Conservation (phyloP, 2,797 vertebrate species). For the Oophaga sylvatica region DNA sequence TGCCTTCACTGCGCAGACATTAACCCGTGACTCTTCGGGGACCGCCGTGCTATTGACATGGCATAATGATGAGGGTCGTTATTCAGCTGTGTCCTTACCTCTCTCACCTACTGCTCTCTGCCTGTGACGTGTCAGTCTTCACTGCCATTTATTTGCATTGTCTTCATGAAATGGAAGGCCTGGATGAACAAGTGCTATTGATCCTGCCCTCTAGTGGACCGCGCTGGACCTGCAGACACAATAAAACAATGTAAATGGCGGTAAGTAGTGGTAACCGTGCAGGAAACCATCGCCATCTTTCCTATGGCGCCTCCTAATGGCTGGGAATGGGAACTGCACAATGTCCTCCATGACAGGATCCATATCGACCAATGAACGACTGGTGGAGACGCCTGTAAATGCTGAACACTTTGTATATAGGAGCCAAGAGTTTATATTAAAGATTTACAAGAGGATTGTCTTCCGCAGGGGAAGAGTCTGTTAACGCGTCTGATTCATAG, state of each 20-base stretch:
- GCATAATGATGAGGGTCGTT: no score
- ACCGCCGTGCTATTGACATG: no score
- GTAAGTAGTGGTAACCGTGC: background rate
- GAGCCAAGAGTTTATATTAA: background rate
- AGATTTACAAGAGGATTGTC: background rate
- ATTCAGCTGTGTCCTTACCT: no score
- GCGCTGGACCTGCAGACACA: no score
- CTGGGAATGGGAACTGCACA: background rate
- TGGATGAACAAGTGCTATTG: background rate
- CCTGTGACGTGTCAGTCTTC: background rate
- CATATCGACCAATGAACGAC: background rate
- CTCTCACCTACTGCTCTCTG: no score
- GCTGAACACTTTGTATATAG: constrained; percentile 14
- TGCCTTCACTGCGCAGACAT: no score
- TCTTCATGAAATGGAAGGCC: background rate
- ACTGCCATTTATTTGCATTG: background rate
- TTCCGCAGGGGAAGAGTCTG: background rate
- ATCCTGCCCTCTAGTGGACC: background rate
- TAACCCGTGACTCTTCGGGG: no score
- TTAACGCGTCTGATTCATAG: background rate
- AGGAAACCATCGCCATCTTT: background rate
- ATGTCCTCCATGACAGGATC: background rate
- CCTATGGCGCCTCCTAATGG: background rate
- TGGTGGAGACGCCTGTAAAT: background rate
- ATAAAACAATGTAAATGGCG: background rate